Base-by-base conservation (phyloP, 1,140 invertebrate genomes). In the Camponotus floridanus region DNA sequence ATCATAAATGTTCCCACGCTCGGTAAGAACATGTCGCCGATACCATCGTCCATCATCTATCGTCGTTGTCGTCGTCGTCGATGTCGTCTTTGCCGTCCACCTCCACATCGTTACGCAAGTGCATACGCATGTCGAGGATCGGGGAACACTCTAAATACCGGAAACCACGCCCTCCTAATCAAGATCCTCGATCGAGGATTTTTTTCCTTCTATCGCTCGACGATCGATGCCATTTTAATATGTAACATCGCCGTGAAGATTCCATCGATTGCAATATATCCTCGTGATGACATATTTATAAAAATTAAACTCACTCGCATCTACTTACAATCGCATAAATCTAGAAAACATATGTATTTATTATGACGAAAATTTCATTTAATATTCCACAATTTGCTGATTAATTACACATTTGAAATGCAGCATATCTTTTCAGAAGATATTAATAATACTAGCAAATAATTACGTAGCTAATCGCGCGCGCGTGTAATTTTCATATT, bases 111-210 rank as follows among this genome's bases (percentile, higher is more conserved):
- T 88, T 88, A 87, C 78, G 73, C 87, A 87, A 88, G 71, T 88
- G 85, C 74, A 79, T 87, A 78, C 73, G 65, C 39, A 80, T 39
- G 85, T 88, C 71, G 76, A 88, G 87, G 85, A 88, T 87, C 87
- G 55, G 61, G 78, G 85, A 87, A 84, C 85, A 86, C 73, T 74
- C 79, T 87, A 88, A 88, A 86, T 87, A 85, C 87, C 85, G 87
- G 87, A 88, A 88, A 88, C 87, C 87, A 88, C 87, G 85, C 87
- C 87, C 51, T 83, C 61, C 36, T 71, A 86, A 88, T 88, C 79
- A 71, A 80, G 85, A 88, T 86, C 85, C 76, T 76, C 62, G 83
- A 85, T 86, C n/a, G 42, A 61, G 76, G 65, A 87, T 87, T 76
- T 86, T 80, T 80, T 80, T 71, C 65, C 39, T 80, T 33, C 18